Evolutionary conservation across 2,797 vertebrate genomes (phyloP), one percentile per base, ranked within the genome.

Genomic region (Steatocranus sp.): DNA sequence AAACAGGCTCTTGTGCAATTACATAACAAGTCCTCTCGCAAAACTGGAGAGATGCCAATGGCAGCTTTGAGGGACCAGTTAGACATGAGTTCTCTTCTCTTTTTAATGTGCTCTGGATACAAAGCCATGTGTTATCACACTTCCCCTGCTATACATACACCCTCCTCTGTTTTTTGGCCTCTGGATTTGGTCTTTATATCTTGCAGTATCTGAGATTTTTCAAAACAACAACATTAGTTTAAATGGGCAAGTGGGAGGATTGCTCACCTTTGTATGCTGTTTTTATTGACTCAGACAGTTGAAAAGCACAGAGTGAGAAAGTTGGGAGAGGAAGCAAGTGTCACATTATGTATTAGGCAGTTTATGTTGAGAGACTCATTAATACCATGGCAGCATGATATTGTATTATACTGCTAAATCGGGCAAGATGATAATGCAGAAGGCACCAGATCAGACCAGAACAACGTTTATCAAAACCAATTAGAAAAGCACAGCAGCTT

Each of bases 21-120:
- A 90, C 85, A 93, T 93, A 93, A 94, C 83, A 82, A 83, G 80
- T 84, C 90, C 89, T 92, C 86, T 92, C 74, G 74, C 80, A 90
- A 89, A 91, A 73, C 88, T 94, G 94, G 92, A 94, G 86, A 38
- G 18, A 30, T 79, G 94, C 93, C 93, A 94, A 25, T 48, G 87
- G 88, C 87, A 90, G 93, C 92, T 93, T 89, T 92, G 89, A 91
- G 77, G 89, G 86, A 87, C 83, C 87, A 90, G 86, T 88, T 79
- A 85, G 88, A 87, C 85, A 36, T 11, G 79, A 87, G 88, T 79
- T 75, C 85, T 91, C 88, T 87, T 91, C 87, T 94, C 86, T 94
- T 90, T 93, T 90, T 89, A 93, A 94, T 94, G 89, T 92, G 90
- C 70, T 90, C 84, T 91, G 87, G 92, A 91, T 93, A 82, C 83